These are phyloP conservation scores for Periophthalmus modestus DNA, from an alignment of 2,113 vertebrate genomes.

Conservation along the genomic window DNA sequence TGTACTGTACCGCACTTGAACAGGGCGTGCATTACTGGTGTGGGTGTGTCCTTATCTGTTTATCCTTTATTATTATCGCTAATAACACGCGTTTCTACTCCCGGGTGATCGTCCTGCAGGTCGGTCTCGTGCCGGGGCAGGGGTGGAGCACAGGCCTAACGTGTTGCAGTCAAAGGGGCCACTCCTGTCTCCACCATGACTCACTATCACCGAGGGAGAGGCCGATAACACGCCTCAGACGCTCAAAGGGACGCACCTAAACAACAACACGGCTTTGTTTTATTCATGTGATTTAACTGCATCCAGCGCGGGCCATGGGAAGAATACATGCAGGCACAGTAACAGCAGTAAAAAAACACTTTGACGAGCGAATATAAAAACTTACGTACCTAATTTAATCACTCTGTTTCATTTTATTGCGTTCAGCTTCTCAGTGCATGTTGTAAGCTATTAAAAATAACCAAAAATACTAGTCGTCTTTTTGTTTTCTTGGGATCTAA, in stretches of 20 bases:
- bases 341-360: too few relatives aligned
- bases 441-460: too few relatives aligned
- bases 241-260: neutral
- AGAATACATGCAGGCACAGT: neutral
- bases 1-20: too few relatives aligned
- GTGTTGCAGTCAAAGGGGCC: slow-evolving; percentile 13
- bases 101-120: neutral
- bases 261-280: neutral
- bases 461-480: too few relatives aligned
- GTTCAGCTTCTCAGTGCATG: neutral
- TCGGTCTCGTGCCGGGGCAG: neutral
- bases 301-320: neutral
- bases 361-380: too few relatives aligned
- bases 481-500: too few relatives aligned
- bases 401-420: neutral
- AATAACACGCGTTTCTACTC: neutral
- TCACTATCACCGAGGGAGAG: slow-evolving; percentile 13
- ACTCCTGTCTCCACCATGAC: slow-evolving; percentile 20
- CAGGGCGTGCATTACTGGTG: neutral
- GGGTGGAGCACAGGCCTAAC: slow-evolving; percentile 20
- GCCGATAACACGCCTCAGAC: slow-evolving; percentile 20
- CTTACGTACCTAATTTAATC: too few relatives aligned
- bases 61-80: neutral
- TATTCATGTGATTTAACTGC: neutral
- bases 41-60: neutral